These are phyloP conservation scores for Flexamia atlantica DNA, from an alignment of 2,888 invertebrate genomes.

Conservation along the genomic window DNA sequence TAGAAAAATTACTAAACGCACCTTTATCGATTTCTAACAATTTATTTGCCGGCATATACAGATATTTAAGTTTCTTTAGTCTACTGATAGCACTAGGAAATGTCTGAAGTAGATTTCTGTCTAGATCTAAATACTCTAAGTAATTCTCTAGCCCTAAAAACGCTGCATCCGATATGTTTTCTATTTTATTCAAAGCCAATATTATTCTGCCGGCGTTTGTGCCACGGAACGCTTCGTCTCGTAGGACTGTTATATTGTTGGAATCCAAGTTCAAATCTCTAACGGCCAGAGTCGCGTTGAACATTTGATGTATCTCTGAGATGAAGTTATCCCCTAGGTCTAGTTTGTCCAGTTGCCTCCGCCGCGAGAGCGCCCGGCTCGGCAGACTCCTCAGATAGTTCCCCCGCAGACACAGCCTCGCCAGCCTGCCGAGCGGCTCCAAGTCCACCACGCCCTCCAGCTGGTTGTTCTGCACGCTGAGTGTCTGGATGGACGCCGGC, in stretches of 20 bases:
- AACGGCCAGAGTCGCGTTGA: conserved; percentile 74
- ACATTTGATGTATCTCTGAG: conserved; percentile 78
- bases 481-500: conserved; percentile 82
- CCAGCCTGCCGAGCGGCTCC: conserved; percentile 80
- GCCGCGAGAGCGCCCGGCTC: conserved; percentile 78
- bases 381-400: conserved; percentile 80
- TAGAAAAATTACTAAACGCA: conserved; percentile 79
- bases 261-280: conserved; percentile 75
- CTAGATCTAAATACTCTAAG: conserved; percentile 89
- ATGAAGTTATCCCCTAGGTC: conserved; percentile 92
- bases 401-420: conserved; percentile 81
- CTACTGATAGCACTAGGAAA: conserved; percentile 85
- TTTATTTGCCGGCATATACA: conserved; percentile 90
- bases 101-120: conserved; percentile 85
- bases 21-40: conserved; percentile 81
- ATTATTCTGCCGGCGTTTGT: conserved; percentile 87
- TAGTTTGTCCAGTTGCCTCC: conserved; percentile 86
- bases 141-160: conserved; percentile 86
- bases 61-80: conserved; percentile 84
- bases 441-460: conserved; percentile 83
- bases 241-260: conserved; percentile 73
- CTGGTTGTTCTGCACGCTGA: conserved; percentile 86
- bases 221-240: conserved; percentile 73
- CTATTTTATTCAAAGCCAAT: conserved; percentile 87
- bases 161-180: conserved; percentile 82